Evolutionary conservation across 2,888 invertebrate genomes (phyloP).

Genomic region (Metalampra italica): DNA sequence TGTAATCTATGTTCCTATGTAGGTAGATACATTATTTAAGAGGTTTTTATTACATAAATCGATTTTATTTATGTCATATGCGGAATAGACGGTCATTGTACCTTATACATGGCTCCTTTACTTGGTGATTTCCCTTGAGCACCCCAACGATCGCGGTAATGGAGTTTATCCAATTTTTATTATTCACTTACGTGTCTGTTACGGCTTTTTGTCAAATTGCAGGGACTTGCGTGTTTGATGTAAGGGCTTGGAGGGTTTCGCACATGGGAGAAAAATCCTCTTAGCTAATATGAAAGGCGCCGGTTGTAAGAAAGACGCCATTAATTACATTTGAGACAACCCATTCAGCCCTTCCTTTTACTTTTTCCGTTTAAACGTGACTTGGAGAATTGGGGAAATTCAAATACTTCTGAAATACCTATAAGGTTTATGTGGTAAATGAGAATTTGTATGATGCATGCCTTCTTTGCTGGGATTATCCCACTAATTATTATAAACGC

Average conservation of each 20-base stretch:
- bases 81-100: background rate
- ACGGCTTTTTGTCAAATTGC: constrained; percentile 48
- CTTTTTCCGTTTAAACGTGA: background rate
- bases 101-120: constrained; percentile 31
- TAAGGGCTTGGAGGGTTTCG: constrained; percentile 3
- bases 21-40: too few species aligned
- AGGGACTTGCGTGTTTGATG: constrained; percentile 16
- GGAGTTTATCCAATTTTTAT: constrained; percentile 67
- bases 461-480: too few species aligned
- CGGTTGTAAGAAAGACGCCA: background rate
- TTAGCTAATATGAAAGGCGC: background rate
- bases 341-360: background rate
- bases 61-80: too few species aligned
- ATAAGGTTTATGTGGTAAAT: too few species aligned
- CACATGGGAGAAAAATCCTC: background rate
- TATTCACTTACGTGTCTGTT: constrained; percentile 44
- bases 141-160: constrained; percentile 44
- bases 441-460: too few species aligned
- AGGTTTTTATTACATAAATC: too few species aligned
- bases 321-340: background rate
- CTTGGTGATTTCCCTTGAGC: constrained; percentile 63
- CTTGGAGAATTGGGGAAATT: background rate
- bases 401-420: too few species aligned
- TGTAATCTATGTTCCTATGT: too few species aligned
- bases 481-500: too few species aligned